Conservation (phyloP, 2,888 invertebrate species). For the Drosophila mimica region DNA sequence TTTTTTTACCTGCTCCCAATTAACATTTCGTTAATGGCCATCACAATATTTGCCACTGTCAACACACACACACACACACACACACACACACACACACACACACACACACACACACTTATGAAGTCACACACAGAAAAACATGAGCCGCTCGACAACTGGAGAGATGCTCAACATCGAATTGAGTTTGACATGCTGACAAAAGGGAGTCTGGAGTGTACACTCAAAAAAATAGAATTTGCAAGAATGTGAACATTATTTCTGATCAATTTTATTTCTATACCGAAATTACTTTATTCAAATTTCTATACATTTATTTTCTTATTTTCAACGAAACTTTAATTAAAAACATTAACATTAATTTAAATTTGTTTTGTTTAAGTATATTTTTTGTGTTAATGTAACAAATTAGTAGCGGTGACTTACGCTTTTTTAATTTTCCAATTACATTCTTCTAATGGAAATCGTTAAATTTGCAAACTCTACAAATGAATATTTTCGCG, state of each 20-base stretch:
- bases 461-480: neutral
- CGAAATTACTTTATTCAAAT: neutral
- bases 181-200: constrained; percentile 51
- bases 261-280: neutral
- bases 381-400: neutral
- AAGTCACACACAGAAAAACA: neutral
- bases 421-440: neutral
- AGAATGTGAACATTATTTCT: neutral
- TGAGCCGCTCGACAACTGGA: constrained; percentile 22
- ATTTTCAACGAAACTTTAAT: neutral
- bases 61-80: constrained; percentile 11
- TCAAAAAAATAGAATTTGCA: neutral
- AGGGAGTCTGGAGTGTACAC: constrained; percentile 39
- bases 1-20: constrained; percentile 42
- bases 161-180: constrained; percentile 49
- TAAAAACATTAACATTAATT: too few species aligned
- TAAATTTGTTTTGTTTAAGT: neutral
- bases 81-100: constrained; percentile 9
- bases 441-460: neutral
- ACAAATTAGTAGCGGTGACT: neutral
- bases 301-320: too few species aligned
- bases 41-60: constrained; percentile 46
- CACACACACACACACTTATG: constrained; percentile 6
- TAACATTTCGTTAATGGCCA: constrained; percentile 57
- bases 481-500: neutral